phyloP scores from a whole-genome alignment of 2,797 vertebrate genomes.

The Dromococcyx pavoninus region DNA sequence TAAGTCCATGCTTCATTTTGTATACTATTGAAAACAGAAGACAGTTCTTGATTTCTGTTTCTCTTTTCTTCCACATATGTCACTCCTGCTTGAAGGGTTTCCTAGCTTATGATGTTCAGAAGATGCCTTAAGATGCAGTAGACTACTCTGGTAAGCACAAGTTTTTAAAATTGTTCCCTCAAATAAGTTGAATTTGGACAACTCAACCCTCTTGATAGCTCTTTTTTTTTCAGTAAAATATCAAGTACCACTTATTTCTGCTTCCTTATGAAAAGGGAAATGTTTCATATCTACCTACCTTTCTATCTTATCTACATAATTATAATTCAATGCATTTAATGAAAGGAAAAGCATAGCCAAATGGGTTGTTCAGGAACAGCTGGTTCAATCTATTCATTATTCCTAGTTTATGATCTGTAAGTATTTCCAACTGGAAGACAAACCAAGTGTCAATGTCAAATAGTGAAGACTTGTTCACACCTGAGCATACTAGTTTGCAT shows the following conservation, averaged over 20 bases:
- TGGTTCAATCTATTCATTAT: slow-evolving; percentile 42
- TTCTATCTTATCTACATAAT: neutral
- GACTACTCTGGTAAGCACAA: neutral
- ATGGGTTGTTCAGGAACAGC: slow-evolving; percentile 9
- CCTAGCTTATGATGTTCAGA: neutral
- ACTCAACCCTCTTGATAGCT: neutral
- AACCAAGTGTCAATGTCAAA: slow-evolving; percentile 30
- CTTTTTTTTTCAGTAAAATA: neutral
- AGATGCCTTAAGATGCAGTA: neutral
- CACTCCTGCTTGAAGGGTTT: neutral
- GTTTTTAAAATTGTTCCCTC: neutral
- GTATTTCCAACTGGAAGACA: neutral
- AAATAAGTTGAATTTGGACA: neutral
- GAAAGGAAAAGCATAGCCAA: neutral
- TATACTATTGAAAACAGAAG: neutral
- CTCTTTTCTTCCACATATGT: neutral
- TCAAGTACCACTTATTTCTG: neutral
- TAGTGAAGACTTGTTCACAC: slow-evolving; percentile 46
- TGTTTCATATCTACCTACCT: neutral
- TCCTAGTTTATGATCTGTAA: neutral
- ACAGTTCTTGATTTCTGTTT: neutral
- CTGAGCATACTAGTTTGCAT: slow-evolving; percentile 35
- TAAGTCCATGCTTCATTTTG: neutral
- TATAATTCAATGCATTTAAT: neutral
- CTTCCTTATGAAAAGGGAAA: neutral